These are phyloP conservation scores for Dioctria rufipes DNA, from an alignment of 2,888 invertebrate species.

Conservation along the genomic window DNA sequence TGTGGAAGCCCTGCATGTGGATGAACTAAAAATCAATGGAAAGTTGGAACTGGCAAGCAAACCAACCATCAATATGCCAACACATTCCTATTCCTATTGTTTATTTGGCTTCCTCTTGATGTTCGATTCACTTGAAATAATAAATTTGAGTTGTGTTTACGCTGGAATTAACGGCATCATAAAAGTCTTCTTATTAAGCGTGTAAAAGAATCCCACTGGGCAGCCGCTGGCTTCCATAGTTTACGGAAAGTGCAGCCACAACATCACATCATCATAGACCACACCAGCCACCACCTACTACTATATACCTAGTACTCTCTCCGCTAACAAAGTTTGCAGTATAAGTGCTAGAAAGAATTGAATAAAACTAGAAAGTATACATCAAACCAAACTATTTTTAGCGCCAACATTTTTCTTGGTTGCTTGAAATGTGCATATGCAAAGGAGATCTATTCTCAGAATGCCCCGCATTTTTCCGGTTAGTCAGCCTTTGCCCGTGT, in stretches of 20 bases:
- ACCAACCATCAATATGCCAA: slow-evolving; percentile 55
- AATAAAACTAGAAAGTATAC: no score
- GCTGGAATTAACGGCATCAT: slow-evolving; percentile 28
- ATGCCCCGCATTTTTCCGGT: slow-evolving; percentile 30
- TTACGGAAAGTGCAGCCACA: slow-evolving; percentile 9
- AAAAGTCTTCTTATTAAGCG: slow-evolving; percentile 1
- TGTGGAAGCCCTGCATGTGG: slow-evolving; percentile 32
- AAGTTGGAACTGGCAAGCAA: not conserved
- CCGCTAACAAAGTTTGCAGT: not conserved
- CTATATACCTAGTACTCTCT: not conserved
- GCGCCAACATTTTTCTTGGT: not conserved
- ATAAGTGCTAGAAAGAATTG: no score
- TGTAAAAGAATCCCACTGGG: not conserved
- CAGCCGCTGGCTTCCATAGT: not conserved
- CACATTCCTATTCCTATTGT: slow-evolving; percentile 42
- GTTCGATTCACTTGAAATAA: slow-evolving; percentile 40
- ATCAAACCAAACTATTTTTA: slow-evolving; percentile 13
- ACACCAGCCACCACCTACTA: not conserved
- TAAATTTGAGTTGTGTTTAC: slow-evolving; percentile 37
- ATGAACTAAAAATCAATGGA: no score
- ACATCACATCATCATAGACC: not conserved
- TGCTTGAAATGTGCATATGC: slow-evolving; percentile 28
- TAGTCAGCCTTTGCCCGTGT: not conserved
- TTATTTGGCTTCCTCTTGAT: slow-evolving; percentile 32
- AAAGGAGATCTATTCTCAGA: slow-evolving; percentile 39